A percentile compares a stretch with the other conserved stretches of the same genome.
These are phyloP conservation scores for Herminia tarsipennalis DNA, from an alignment of 2,888 invertebrate genomes.

Conservation along the genomic window DNA sequence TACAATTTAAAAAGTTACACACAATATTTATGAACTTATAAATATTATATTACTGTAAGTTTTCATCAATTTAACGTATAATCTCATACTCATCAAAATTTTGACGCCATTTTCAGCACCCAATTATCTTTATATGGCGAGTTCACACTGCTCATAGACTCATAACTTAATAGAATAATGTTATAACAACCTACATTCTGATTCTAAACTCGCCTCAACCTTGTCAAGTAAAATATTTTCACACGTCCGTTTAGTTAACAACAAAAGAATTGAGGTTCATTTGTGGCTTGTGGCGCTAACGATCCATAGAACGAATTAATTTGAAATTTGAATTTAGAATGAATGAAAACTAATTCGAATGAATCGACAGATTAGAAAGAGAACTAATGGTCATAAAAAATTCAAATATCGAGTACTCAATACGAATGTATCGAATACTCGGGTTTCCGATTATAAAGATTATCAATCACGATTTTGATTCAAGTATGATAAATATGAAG, in stretches of 20 bases:
- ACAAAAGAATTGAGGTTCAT: constrained; percentile 59
- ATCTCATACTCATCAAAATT: no score
- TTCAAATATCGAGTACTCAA: constrained; percentile 47
- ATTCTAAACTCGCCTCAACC: no score
- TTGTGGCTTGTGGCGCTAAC: constrained; percentile 50
- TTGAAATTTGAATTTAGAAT: constrained; percentile 68
- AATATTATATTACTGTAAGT: no score
- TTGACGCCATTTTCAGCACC: no score
- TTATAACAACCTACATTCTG: no score
- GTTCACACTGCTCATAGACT: no score
- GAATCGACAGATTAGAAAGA: constrained; percentile 70
- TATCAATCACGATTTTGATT: constrained; percentile 64
- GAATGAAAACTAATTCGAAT: constrained; percentile 77
- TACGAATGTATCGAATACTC: constrained; percentile 43
- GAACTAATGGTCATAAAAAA: constrained; percentile 53
- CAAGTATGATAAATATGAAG: constrained; percentile 58
- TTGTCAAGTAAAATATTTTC: constrained; percentile 56
- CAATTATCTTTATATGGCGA: no score
- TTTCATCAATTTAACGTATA: no score
- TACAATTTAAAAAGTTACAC: no score
- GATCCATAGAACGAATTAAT: constrained; percentile 65
- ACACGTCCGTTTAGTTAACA: constrained; percentile 64
- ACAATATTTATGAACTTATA: no score
- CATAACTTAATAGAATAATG: no score
- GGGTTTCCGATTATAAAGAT: constrained; percentile 62